Conservation (phyloP, 2,888 invertebrate genomes). For the Morpho helenor region DNA sequence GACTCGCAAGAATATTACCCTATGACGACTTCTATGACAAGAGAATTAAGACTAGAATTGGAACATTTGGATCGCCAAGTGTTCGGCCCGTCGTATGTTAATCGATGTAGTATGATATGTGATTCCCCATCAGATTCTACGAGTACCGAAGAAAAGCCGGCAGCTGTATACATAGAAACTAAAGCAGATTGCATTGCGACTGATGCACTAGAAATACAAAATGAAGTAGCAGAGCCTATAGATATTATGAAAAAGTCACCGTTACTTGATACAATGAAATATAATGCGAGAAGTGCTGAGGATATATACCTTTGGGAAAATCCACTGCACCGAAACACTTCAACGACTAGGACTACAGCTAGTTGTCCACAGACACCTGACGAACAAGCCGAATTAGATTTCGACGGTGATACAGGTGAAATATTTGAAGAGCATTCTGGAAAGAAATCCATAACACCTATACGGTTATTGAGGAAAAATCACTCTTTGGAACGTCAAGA, state of each 20-base stretch:
- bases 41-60: conserved; percentile 88
- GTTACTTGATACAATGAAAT: conserved; percentile 55
- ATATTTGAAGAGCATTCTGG: conserved; percentile 83
- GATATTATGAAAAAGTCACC: conserved; percentile 57
- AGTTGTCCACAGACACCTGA: conserved; percentile 83
- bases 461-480: conserved; percentile 77
- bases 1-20: conserved; percentile 91
- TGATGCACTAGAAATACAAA: conserved; percentile 40
- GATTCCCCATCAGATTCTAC: conserved; percentile 69
- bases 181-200: conserved; percentile 42
- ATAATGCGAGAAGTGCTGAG: conserved; percentile 76
- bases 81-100: conserved; percentile 80
- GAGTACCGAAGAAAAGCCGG: conserved; percentile 61
- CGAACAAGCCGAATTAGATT: conserved; percentile 85
- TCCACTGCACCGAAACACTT: conserved; percentile 81
- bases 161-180: conserved; percentile 41
- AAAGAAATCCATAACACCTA: conserved; percentile 84
- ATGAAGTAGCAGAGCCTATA: conserved; percentile 40
- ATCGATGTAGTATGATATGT: conserved; percentile 56
- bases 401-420: conserved; percentile 79
- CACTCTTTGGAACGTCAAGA: conserved; percentile 59
- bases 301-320: conserved; percentile 91
- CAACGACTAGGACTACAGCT: conserved; percentile 61
- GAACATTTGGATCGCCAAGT: conserved; percentile 92
- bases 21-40: conserved; percentile 92